Evolutionary conservation across 2,113 vertebrate genomes (phyloP).

Genomic region (Cyprinus carpio): DNA sequence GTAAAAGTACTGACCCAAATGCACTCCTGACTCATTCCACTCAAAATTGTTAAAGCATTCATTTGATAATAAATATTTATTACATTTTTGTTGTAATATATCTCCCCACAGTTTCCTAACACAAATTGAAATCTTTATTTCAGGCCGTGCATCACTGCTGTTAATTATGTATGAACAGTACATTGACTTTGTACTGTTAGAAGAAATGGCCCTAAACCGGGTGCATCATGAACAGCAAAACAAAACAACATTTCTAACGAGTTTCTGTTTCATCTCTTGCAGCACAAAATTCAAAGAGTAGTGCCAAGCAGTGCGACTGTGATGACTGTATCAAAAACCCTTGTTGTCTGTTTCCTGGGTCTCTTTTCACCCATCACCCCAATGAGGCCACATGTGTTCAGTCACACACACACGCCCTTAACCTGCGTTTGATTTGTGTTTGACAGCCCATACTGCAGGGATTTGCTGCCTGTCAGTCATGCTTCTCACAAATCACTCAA

Average conservation of each 20-base stretch:
- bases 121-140: conserved; percentile 4
- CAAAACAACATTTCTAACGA: not conserved
- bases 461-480: conserved; percentile 47
- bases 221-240: conserved; percentile 17
- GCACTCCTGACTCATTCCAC: not conserved
- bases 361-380: not conserved
- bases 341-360: conserved; percentile 15
- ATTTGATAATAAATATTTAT: conserved; percentile 36
- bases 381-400: conserved; percentile 10
- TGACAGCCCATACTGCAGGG: conserved; percentile 44
- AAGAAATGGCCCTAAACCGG: conserved; percentile 40
- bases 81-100: not conserved
- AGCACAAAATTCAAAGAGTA: not conserved
- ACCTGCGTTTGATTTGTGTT: conserved; percentile 46
- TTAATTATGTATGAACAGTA: conserved; percentile 36
- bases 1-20: not conserved
- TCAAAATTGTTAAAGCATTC: not conserved
- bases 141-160: not conserved
- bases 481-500: conserved; percentile 34
- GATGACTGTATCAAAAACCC: conserved; percentile 27
- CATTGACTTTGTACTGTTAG: conserved; percentile 19
- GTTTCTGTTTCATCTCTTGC: conserved; percentile 15
- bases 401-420: conserved; percentile 20
- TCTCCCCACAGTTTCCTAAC: not conserved
- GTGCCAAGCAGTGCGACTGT: not conserved